Evolutionary conservation across 2,797 vertebrate genomes (phyloP), one percentile per base, ranked within the genome.

Genomic region (Scolopax bukidnonensis): DNA sequence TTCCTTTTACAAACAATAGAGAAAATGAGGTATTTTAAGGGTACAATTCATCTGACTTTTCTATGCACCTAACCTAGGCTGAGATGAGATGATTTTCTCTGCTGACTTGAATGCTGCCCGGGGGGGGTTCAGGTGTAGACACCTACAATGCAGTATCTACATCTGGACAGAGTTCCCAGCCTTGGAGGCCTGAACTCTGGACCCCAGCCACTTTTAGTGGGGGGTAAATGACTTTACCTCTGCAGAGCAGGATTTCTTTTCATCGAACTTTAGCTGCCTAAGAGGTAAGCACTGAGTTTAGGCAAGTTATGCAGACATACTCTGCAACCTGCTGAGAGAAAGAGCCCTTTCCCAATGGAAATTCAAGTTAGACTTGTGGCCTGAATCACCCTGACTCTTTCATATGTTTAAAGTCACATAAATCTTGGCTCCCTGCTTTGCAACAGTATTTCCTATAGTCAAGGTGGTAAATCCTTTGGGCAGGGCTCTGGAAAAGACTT

Each of bases 401-500:
- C 10, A 45, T 70, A 84, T 5, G 3, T 61, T 53, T 89, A 63
- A 60, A 82, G n/a, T 38, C 43, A 48, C 27, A 48, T 53, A 83
- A 85, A 56, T 70, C 77, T 45, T 74, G 64, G 36, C 67, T 89
- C 27, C 6, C 21, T 82, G 54, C 10, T 87, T 67, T 53, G 48
- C n/a, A 92, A 30, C 7, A 61, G 18, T 23, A 74, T 82, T 84
- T 95, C 41, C 47, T 92, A 59, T 20, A 86, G 61, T 86, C 76
- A 60, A 41, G 73, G 33, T 24, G 43, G 11, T 82, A 64, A 85
- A 92, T 87, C 48, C 67, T 80, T 28, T 45, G 36, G 92, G 88
- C 47, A 85, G 70, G 90, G 86, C 74, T 84, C 63, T 70, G 43
- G 36, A 84, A 92, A 90, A 93, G 28, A n/a, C 45, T 90, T 94